Evolutionary conservation across 2,113 vertebrate species (phyloP), one percentile per base, ranked within the genome.

Genomic region (Oryzias javanicus): DNA sequence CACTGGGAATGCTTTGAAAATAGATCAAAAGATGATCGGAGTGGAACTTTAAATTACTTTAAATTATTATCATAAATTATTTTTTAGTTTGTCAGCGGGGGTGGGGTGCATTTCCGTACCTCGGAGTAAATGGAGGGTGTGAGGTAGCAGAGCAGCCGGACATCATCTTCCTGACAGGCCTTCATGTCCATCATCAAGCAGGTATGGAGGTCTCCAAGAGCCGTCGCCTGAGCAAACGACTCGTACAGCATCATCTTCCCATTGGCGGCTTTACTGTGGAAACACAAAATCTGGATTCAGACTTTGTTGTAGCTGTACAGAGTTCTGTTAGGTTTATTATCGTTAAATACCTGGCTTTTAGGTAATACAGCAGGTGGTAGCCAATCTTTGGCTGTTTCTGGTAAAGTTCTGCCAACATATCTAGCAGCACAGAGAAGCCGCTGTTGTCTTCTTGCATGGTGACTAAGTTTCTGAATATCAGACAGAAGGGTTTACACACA

Each of bases 151-250:
- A 98, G 94, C 47, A 98, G 89, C 3, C 97, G 85, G 19, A 98
- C 92, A 0, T 98, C 96, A 0, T 98, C 97, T 59, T 98, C 97
- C 82, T 98, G 97, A 58, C 97, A 98, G 12, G 96, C 97, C 80
- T 98, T 98, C 97, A 98, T 98, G 90, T 98, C 97, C 96, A 98
- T 98, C 97, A 98, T 98, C 2, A 98, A 82, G 64, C 97, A 98
- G 0, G 97, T 98, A 89, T 98, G 96, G 49, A 98, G 91, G 47
- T 98, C 97, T 0, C 97, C 96, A 18, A 98, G 91, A 25, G 97
- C 96, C 0, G 97, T 98, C 20, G 96, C 95, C 91, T 98, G 96
- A 16, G 96, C 96, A 0, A 98, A 98, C 0, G 94, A 96, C 92
- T 98, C 97, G 0, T 98, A 98, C 5, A 98, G 88, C 76, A 91